Base-by-base conservation (phyloP, 2,113 vertebrate genomes). In the Galeopterus variegatus region DNA sequence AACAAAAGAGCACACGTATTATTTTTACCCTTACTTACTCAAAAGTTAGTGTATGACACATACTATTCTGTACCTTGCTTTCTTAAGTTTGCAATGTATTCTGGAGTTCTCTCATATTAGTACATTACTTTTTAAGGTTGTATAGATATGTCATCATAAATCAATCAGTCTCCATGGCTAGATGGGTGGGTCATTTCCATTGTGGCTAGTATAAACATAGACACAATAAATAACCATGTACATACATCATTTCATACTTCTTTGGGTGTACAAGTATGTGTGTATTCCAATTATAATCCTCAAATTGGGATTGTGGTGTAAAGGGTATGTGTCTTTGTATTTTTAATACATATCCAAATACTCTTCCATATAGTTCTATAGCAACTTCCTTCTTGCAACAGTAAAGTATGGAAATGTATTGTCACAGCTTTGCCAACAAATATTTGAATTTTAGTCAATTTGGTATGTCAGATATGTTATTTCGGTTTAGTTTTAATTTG, bases 401-500 rank as follows among this genome's bases (percentile, higher is more conserved):
- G 60, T 19, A 72, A 54, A 62, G 50, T 13, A 41, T 41, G 8
- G 26, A 69, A 89, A 18, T 60, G 21, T 60, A 52, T 73, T 60
- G 23, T 70, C 67, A 86, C 28, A 62, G 6, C 1, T 82, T 87
- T 56, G 5, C 1, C 5, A 31, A 54, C 15, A 89, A 69, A 62
- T 65, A 64, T 64, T 87, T 93, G n/a, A 13, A 73, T 65, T 70
- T 93, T 62, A 80, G 19, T 21, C 28, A 60, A 31, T 75, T 62
- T 67, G 28, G 3, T 79, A 76, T 67, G 1, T 84, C 28, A 90
- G 31, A 33, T 69, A 54, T 86, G 1, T n/a, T 84, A 36, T 73
- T 17, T 87, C 58, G 58, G 14, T 86, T 58, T 19, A 87, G 41
- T 85, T 93, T 84, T 77, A 94, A 72, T 92, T 90, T 92, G 21